phyloP scores from a whole-genome alignment of 2,888 invertebrate genomes.

The Rugalucina vietnamica region DNA sequence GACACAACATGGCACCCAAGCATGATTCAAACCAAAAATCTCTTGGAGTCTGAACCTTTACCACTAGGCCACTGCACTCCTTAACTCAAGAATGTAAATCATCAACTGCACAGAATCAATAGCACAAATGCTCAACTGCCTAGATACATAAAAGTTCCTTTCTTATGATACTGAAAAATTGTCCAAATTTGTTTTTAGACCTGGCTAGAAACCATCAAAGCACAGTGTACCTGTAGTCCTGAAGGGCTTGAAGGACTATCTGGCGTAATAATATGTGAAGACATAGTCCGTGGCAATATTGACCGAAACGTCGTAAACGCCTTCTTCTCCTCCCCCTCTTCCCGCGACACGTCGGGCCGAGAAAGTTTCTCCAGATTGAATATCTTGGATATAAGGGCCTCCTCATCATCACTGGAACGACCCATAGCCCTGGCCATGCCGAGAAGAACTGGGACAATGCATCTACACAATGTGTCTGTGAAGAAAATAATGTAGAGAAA shows the following conservation, averaged over 20 bases:
- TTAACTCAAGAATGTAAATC: too few species aligned
- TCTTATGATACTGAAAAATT: too few species aligned
- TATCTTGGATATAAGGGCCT: slow-evolving; percentile 89
- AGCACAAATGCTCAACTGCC: too few species aligned
- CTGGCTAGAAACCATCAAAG: too few species aligned
- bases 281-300: slow-evolving; percentile 96
- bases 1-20: too few species aligned
- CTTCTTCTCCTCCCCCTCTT: slow-evolving; percentile 80
- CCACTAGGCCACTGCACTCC: too few species aligned
- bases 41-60: too few species aligned
- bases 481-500: slow-evolving; percentile 35
- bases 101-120: too few species aligned
- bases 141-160: too few species aligned
- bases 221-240: slow-evolving; percentile 24
- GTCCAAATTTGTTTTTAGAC: too few species aligned
- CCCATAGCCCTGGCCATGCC: slow-evolving; percentile 96
- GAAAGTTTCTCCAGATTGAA: slow-evolving; percentile 55
- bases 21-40: too few species aligned
- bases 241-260: slow-evolving; percentile 68
- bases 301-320: slow-evolving; percentile 87
- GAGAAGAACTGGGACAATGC: slow-evolving; percentile 93
- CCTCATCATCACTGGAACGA: slow-evolving; percentile 90
- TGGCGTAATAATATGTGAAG: slow-evolving; percentile 83
- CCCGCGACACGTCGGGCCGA: slow-evolving; percentile 2
- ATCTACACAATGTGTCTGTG: slow-evolving; percentile 91